Evolutionary conservation across 2,888 invertebrate genomes (phyloP), one percentile per base, ranked within the genome.

Genomic region (Pediacus dermestoides): DNA sequence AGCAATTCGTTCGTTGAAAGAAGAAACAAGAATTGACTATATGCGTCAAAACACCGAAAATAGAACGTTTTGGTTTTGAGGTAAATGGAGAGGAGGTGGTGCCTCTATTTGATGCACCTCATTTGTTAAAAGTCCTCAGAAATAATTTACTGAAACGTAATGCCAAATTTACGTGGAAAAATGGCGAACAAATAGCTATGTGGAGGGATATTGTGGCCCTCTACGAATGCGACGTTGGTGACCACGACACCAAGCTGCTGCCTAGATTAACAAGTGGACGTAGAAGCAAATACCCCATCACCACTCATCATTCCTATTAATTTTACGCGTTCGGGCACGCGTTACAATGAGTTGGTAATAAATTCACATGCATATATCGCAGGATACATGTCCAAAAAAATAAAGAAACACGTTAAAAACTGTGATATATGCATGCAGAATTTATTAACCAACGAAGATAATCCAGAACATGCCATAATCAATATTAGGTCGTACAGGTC

Each of bases 21-120:
- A 18, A 7, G 21, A 18, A 18, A 18, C 6, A 18, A 6, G n/a
- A 18, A 18, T 18, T 18, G n/a, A n/a, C n/a, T n/a, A n/a, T n/a
- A n/a, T n/a, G n/a, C n/a, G n/a, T n/a, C n/a, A 18, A 18, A 18
- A 18, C 21, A n/a, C 21, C 6, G 6, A n/a, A n/a, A 7, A 7
- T 18, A 7, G n/a, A 18, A 7, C 21, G 21, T n/a, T 18, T 18
- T 18, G 21, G 6, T n/a, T 18, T 18, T 18, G 6, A 7, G 21
- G 21, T 18, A 18, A 18, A 18, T 18, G 21, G 21, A n/a, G n/a
- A 18, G 21, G 21, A 18, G 21, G 21, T 18, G 21, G 21, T 18
- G n/a, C 21, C 21, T 7, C 6, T 18, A 7, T 18, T 7, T 18
- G 21, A 18, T 18, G 21, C n/a, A 18, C n/a, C 6, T n/a, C n/a